phyloP scores from a whole-genome alignment of 2,888 invertebrate species.

The Andricus quercusramuli region DNA sequence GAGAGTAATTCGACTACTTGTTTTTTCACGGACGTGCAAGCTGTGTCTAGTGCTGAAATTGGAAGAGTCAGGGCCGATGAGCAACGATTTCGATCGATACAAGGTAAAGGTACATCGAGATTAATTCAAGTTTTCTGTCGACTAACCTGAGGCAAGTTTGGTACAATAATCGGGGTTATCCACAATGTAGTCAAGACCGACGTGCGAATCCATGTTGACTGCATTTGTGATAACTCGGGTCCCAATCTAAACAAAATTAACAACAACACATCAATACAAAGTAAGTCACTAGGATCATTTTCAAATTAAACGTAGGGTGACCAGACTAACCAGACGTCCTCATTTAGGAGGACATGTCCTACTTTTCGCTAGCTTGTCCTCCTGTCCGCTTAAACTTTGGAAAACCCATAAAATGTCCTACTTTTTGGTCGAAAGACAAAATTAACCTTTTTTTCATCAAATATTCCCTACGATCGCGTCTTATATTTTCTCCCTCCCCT shows the following conservation, averaged over 20 bases:
- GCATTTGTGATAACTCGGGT: slow-evolving; percentile 68
- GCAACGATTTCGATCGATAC: slow-evolving; percentile 47
- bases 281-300: too few species aligned
- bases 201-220: slow-evolving; percentile 90
- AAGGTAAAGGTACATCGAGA: slow-evolving; percentile 41
- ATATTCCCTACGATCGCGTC: too few species aligned
- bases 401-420: too few species aligned
- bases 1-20: slow-evolving; percentile 97
- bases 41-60: slow-evolving; percentile 92
- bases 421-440: too few species aligned
- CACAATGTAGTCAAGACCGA: slow-evolving; percentile 96
- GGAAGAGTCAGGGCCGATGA: slow-evolving; percentile 56
- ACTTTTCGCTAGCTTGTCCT: too few species aligned
- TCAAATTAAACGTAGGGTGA: too few species aligned
- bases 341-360: too few species aligned
- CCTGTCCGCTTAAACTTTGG: too few species aligned
- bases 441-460: too few species aligned
- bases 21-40: slow-evolving; percentile 94
- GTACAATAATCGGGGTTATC: slow-evolving; percentile 95
- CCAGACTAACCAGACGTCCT: too few species aligned
- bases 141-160: slow-evolving; percentile 90
- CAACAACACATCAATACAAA: neutral
- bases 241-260: slow-evolving; percentile 40
- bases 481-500: too few species aligned
- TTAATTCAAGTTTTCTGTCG: slow-evolving; percentile 13